These are phyloP conservation scores for Synergus umbraculus DNA, from an alignment of 2,888 invertebrate genomes.

Conservation along the genomic window DNA sequence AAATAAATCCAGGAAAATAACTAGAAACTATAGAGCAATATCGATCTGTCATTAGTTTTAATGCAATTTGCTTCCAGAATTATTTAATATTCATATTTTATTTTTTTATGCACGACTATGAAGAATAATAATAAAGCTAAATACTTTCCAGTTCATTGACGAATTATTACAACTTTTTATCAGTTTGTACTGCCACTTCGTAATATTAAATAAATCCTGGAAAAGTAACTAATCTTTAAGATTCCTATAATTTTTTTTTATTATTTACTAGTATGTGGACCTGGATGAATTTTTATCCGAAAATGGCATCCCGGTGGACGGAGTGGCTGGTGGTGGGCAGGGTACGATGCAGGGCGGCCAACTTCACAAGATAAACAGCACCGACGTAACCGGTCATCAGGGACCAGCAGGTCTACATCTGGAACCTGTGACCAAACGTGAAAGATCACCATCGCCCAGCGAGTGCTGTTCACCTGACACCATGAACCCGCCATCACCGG, in stretches of 20 bases:
- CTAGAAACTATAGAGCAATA: background rate
- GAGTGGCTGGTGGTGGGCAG: constrained; percentile 80
- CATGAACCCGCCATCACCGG: constrained; percentile 92
- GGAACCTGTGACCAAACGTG: constrained; percentile 88
- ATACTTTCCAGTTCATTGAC: background rate
- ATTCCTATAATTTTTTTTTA: constrained; percentile 30
- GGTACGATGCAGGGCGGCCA: constrained; percentile 73
- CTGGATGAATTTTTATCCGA: constrained; percentile 97
- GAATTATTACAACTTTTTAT: background rate
- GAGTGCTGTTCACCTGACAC: constrained; percentile 94
- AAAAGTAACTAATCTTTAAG: constrained; percentile 39
- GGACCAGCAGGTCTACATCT: constrained; percentile 83
- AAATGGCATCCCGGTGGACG: constrained; percentile 94
- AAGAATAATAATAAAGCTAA: background rate
- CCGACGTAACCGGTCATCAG: constrained; percentile 77
- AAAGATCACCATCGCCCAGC: constrained; percentile 91
- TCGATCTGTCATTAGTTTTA: background rate
- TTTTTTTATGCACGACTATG: background rate
- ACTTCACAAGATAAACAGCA: constrained; percentile 74
- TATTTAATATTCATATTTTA: background rate
- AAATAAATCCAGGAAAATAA: background rate
- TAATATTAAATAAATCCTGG: background rate
- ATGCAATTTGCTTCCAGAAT: background rate
- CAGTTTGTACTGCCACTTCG: background rate
- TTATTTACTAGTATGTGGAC: constrained; percentile 89